Conservation (phyloP, 1,140 invertebrate genomes). For the Rhyzopertha dominica region DNA sequence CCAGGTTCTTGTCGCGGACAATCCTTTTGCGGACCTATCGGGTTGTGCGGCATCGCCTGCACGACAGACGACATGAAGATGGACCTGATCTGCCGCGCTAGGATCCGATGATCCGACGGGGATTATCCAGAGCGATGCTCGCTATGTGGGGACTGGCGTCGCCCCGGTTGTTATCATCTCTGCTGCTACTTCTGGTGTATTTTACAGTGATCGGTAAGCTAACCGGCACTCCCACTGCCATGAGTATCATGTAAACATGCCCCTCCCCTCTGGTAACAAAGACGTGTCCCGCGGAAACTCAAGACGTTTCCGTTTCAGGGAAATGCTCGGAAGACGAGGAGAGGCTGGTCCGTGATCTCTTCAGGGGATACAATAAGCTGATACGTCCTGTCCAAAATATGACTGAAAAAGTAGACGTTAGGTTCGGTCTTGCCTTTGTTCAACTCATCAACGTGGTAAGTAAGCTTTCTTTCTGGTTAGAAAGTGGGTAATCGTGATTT, state of each 20-base stretch:
- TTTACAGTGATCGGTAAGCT: constrained; percentile 38
- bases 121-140: constrained; percentile 25
- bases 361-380: constrained; percentile 97
- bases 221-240: constrained; percentile 37
- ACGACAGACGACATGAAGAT: too few species aligned
- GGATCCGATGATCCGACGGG: constrained; percentile 37
- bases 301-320: constrained; percentile 49
- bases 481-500: constrained; percentile 10
- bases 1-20: too few species aligned
- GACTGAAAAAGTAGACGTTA: constrained; percentile 93
- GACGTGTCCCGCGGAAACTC: neutral
- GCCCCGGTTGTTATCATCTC: constrained; percentile 26
- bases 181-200: constrained; percentile 30
- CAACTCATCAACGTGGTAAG: constrained; percentile 99
- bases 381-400: constrained; percentile 97
- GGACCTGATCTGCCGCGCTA: constrained; percentile 34
- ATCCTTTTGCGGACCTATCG: too few species aligned
- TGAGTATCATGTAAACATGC: constrained; percentile 43
- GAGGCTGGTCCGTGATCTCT: constrained; percentile 90
- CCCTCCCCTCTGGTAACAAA: constrained; percentile 33
- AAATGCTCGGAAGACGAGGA: constrained; percentile 91
- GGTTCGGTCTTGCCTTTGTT: constrained; percentile 95
- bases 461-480: constrained; percentile 28
- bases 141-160: constrained; percentile 32
- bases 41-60: too few species aligned